phyloP scores from a whole-genome alignment of 2,888 invertebrate genomes.

The Syrphus vitripennis region DNA sequence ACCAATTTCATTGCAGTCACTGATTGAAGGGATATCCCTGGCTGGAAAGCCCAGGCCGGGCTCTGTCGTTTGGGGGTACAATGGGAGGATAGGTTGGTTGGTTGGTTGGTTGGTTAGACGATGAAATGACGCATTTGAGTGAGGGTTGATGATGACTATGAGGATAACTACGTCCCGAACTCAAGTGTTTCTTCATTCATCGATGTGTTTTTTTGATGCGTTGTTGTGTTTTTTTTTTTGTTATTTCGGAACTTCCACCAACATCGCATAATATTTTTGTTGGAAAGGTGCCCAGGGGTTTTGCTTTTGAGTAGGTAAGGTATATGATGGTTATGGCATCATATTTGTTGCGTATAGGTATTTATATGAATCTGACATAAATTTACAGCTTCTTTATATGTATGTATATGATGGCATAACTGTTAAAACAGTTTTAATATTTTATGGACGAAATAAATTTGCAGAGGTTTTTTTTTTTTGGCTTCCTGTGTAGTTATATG shows the following conservation, averaged over 20 bases:
- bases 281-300: slow-evolving; percentile 22
- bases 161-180: neutral
- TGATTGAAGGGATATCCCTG: slow-evolving; percentile 48
- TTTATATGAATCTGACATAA: slow-evolving; percentile 32
- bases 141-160: neutral
- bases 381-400: slow-evolving; percentile 30
- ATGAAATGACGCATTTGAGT: neutral
- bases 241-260: neutral
- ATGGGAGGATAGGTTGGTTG: no score
- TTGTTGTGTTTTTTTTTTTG: slow-evolving; percentile 4
- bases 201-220: neutral
- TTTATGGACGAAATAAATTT: slow-evolving; percentile 47
- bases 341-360: slow-evolving; percentile 51
- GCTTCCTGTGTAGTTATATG: neutral
- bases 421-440: slow-evolving; percentile 50
- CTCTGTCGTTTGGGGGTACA: neutral
- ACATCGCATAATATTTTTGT: neutral
- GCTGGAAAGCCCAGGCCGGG: neutral
- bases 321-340: slow-evolving; percentile 32
- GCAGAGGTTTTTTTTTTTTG: slow-evolving; percentile 12
- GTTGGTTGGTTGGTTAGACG: neutral
- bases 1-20: slow-evolving; percentile 61
- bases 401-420: slow-evolving; percentile 6
- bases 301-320: slow-evolving; percentile 13
- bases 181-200: slow-evolving; percentile 1